Evolutionary conservation across 2,797 vertebrate species (phyloP).

Genomic region (Phoeniculus purpureus): DNA sequence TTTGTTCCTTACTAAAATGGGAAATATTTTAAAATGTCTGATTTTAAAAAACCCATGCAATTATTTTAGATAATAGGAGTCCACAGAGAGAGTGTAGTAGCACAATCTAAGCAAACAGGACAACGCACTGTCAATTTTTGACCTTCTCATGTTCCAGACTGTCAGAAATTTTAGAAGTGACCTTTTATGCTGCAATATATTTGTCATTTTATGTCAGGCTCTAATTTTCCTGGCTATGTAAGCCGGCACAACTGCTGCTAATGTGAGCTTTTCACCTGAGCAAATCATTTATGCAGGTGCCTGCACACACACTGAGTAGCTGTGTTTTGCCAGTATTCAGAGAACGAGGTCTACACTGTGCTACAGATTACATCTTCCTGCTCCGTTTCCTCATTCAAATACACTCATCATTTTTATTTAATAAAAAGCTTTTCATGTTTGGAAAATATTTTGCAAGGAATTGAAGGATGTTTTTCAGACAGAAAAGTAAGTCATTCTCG

Average conservation of each 20-base stretch:
- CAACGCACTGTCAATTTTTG: slow-evolving; percentile 63
- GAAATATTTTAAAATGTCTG: not conserved
- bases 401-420: not conserved
- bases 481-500: not conserved
- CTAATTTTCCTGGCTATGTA: slow-evolving; percentile 22
- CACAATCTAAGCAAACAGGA: slow-evolving; percentile 21
- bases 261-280: slow-evolving; percentile 59
- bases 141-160: slow-evolving; percentile 64
- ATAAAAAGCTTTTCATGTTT: not conserved
- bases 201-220: slow-evolving; percentile 64
- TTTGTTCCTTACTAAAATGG: slow-evolving; percentile 47
- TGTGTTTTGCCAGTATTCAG: slow-evolving; percentile 17
- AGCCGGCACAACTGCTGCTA: slow-evolving; percentile 1
- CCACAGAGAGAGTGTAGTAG: not conserved
- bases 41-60: slow-evolving; percentile 43
- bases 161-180: slow-evolving; percentile 71
- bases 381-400: not conserved
- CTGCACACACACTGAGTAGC: not conserved
- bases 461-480: not conserved
- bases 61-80: slow-evolving; percentile 61
- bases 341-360: not conserved
- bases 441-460: not conserved
- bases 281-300: not conserved
- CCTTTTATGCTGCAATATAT: slow-evolving; percentile 66
- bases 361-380: not conserved